phyloP scores from a whole-genome alignment of 2,888 invertebrate species.

The Yponomeuta cagnagella region DNA sequence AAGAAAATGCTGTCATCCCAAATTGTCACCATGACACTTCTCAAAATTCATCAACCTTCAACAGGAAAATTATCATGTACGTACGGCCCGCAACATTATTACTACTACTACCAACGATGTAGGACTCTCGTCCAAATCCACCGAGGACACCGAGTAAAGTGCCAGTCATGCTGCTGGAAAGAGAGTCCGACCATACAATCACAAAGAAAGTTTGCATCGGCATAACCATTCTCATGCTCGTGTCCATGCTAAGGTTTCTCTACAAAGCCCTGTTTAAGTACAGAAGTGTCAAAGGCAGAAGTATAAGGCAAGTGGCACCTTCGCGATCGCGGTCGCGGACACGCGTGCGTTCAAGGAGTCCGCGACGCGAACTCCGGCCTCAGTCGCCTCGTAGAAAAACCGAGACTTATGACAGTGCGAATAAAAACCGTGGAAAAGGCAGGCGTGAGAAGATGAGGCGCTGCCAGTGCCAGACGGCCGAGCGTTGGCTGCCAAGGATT shows the following conservation, averaged over 20 bases:
- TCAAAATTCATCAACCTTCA: no score
- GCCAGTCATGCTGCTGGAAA: neutral
- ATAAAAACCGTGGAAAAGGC: neutral
- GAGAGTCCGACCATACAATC: neutral
- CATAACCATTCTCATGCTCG: neutral
- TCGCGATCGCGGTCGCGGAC: neutral
- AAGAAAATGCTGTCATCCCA: no score
- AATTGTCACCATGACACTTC: no score
- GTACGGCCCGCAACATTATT: neutral
- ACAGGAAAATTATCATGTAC: no score
- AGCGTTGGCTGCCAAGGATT: neutral
- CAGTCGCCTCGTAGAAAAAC: no score
- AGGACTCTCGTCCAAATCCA: neutral
- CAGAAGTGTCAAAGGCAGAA: neutral
- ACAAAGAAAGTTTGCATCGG: neutral
- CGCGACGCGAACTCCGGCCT: neutral
- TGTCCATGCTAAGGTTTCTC: neutral
- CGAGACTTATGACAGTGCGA: neutral
- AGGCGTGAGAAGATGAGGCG: neutral
- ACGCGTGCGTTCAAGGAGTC: neutral
- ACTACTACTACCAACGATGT: neutral
- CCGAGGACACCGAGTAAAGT: neutral
- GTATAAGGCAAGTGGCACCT: no score
- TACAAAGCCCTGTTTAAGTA: neutral
- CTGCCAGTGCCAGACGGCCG: neutral